Evolutionary conservation across 2,797 vertebrate species (phyloP).

Genomic region (Galaxias olidus): DNA sequence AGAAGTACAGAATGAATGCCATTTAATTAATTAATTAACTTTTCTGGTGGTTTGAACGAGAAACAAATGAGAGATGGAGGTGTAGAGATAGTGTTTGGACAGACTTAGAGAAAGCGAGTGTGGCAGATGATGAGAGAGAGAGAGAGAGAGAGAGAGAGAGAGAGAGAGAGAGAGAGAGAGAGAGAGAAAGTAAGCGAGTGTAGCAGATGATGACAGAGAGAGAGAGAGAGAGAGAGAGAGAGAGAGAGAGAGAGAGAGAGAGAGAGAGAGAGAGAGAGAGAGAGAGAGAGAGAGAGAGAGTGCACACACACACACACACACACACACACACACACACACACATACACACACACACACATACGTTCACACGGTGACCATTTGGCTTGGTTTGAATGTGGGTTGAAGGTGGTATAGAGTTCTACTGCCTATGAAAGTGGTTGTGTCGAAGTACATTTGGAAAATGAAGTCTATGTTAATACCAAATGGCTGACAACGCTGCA

Average conservation of each 20-base stretch:
- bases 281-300: slow-evolving; percentile 8
- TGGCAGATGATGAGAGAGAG: background rate
- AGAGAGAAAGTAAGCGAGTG: background rate
- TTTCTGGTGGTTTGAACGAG: too few species aligned
- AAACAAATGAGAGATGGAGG: too few species aligned
- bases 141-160: background rate
- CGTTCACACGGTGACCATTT: background rate
- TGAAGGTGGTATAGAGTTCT: background rate
- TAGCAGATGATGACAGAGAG: background rate
- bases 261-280: slow-evolving; percentile 5
- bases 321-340: background rate
- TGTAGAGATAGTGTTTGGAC: background rate
- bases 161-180: background rate
- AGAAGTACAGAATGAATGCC: too few species aligned
- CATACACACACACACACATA: slow-evolving; percentile 2
- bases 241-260: background rate
- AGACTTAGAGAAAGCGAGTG: background rate
- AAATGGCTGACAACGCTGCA: background rate
- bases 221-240: background rate
- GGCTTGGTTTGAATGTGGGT: slow-evolving; percentile 8
- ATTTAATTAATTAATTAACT: too few species aligned
- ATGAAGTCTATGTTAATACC: background rate
- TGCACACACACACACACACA: background rate
- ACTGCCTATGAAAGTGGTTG: slow-evolving; percentile 5
- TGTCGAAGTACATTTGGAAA: slow-evolving; percentile 12